These are phyloP conservation scores for Etia nguti DNA, from an alignment of 2,113 vertebrate species.

Conservation along the genomic window DNA sequence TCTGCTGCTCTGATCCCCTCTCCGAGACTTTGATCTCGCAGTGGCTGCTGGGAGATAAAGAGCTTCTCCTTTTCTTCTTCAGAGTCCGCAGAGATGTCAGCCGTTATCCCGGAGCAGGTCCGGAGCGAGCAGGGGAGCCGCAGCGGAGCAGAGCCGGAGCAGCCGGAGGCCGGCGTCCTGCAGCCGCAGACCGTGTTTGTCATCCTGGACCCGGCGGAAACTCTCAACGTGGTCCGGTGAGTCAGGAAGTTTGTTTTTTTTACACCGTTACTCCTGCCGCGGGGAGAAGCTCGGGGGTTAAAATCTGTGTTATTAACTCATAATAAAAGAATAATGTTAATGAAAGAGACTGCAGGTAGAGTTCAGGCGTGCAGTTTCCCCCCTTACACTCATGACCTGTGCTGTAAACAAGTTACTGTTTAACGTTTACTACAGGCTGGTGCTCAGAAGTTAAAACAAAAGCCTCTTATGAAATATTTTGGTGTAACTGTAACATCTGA, in stretches of 20 bases:
- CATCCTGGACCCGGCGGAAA: slow-evolving; percentile 68
- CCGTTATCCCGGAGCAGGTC: slow-evolving; percentile 16
- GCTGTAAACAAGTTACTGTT: not conserved
- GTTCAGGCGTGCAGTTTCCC: not conserved
- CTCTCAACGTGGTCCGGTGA: slow-evolving; percentile 60
- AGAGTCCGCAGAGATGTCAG: slow-evolving; percentile 55
- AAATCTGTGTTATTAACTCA: not conserved
- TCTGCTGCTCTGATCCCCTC: not conserved
- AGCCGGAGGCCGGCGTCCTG: not conserved
- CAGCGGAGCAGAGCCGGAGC: not conserved
- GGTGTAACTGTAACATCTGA: not conserved
- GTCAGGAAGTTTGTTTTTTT: slow-evolving; percentile 1
- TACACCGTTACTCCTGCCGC: not conserved
- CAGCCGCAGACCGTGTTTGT: slow-evolving; percentile 71
- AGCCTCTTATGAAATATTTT: not conserved
- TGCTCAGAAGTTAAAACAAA: not conserved
- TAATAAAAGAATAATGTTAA: not conserved
- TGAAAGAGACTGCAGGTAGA: not conserved
- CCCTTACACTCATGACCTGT: not conserved
- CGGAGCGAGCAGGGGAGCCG: slow-evolving; percentile 1
- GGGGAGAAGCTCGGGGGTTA: not conserved
- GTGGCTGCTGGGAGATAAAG: slow-evolving; percentile 1
- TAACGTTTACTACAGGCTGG: not conserved
- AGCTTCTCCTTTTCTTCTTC: not conserved
- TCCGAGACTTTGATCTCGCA: not conserved